phyloP scores from a whole-genome alignment of 2,888 invertebrate genomes.

The Cremastinae sp. region DNA sequence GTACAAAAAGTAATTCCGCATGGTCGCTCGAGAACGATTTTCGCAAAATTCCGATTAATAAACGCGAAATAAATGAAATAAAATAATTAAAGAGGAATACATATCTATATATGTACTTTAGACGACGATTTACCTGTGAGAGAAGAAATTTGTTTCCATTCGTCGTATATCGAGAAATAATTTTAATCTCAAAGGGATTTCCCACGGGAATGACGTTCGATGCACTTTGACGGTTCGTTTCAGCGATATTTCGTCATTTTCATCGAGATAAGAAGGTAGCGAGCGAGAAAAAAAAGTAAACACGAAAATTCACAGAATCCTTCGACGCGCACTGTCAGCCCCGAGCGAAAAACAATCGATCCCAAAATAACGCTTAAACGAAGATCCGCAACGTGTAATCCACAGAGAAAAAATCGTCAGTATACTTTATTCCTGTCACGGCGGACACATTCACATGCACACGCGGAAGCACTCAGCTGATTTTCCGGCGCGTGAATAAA shows the following conservation, averaged over 20 bases:
- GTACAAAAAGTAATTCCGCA: no score
- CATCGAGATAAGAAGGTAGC: no score
- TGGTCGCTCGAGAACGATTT: no score
- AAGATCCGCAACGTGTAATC: constrained; percentile 1
- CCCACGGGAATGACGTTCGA: background rate
- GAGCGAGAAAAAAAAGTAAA: no score
- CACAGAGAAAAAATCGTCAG: background rate
- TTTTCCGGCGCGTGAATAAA: background rate
- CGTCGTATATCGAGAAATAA: constrained; percentile 9
- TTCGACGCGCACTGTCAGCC: background rate
- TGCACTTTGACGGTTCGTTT: constrained; percentile 8
- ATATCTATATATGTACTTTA: no score
- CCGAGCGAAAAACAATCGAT: constrained; percentile 5
- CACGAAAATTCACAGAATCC: background rate
- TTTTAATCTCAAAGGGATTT: constrained; percentile 11
- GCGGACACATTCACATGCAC: constrained; percentile 12
- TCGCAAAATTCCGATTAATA: no score
- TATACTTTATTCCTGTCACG: background rate
- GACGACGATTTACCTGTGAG: constrained; percentile 44
- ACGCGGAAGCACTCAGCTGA: constrained; percentile 28
- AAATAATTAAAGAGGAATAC: no score
- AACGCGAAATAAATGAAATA: background rate
- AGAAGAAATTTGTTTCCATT: constrained; percentile 48
- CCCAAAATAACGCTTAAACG: background rate
- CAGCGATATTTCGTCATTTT: background rate